Base-by-base conservation (phyloP, 2,797 vertebrate genomes). In the Tarsius wallacei region DNA sequence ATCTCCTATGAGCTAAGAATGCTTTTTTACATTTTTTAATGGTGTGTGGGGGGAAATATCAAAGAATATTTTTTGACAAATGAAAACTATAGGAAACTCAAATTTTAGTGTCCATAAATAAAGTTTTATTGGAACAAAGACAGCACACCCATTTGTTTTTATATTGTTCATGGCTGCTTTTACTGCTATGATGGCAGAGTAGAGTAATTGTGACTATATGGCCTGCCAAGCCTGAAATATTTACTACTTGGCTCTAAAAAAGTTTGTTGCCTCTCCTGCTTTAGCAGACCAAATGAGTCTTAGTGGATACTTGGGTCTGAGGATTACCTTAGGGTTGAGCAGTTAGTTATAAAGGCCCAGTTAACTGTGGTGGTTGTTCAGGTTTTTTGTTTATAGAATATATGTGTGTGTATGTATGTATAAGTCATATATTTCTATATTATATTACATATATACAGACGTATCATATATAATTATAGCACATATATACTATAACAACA, bases 381-480 rank as follows among this genome's bases (percentile, higher is more conserved):
- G 42, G 6, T 59, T 77, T 96, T 87, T 95, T 93, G 42, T 95
- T 85, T 90, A 71, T 83, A 61, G 63, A 31, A 31, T 90, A 51
- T 42, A 42, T 42, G 42, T 42, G 42, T 42, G 42, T 21, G 17
- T 68, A 22, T 55, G 13, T 61, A 1, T 47, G 17, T 96, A 2
- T 63, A 53, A 33, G 33, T n/a, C 9, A 19, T 63, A 15, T 51
- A 22, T 57, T 2, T 92, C 10, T 70, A 24, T 47, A 42, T 66
- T 12, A 19, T 36, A 57, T 33, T 55, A 11, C 10, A 78, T 66
- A 28, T 73, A 28, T 53, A 47, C 9, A 19, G 10, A n/a, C 26
- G 42, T 36, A 68, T 71, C 31, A 22, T 42, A 73, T 73, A 26
- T 73, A 47, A 42, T 42, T 42, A 42, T 42, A 42, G 42, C 42